Evolutionary conservation across 2,113 vertebrate genomes (phyloP), one percentile per base, ranked within the genome.

Genomic region (Tretioscincus oriximinensis): DNA sequence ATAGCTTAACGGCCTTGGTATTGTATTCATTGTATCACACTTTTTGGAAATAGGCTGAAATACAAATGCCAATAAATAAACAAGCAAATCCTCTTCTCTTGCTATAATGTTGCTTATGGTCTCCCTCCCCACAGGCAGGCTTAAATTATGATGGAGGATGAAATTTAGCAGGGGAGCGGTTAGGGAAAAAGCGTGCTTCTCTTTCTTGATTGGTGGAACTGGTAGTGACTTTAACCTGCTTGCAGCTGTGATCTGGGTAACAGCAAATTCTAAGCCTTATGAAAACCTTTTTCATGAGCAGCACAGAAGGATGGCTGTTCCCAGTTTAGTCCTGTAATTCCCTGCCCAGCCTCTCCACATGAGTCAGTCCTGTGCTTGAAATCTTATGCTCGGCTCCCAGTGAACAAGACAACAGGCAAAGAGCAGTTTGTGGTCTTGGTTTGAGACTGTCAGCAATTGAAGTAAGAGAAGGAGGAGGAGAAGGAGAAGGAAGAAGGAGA

Each of bases 291-390:
- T 91, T 93, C 90, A 93, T 35, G 0, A 84, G 70, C 90, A 78
- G 78, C 76, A 93, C 92, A 94, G 90, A 92, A 84, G 82, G 66
- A 0, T 2, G 1, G 77, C 88, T 94, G 92, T 93, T 93, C 84
- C 78, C 58, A 0, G 78, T 85, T 78, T 31, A 0, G 72, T 89
- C 87, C 81, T 88, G 77, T 78, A 84, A 71, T 77, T n/a, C 77
- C 80, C 65, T 80, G 72, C 83, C 81, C 84, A 47, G 84, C 78
- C 58, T 79, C 73, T 73, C 82, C n/a, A 5, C 12, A 11, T 8
- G 61, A 88, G 89, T 81, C n/a, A 1, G 87, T 79, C 16, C 0
- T 83, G 86, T 64, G 81, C 77, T 82, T 10, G 0, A 45, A 90
- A 61, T 80, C 35, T 9, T 14, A 90, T 73, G 9, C 71, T 9